Base-by-base conservation (phyloP, 2,797 vertebrate species). In the Cercopithecus petaurista region DNA sequence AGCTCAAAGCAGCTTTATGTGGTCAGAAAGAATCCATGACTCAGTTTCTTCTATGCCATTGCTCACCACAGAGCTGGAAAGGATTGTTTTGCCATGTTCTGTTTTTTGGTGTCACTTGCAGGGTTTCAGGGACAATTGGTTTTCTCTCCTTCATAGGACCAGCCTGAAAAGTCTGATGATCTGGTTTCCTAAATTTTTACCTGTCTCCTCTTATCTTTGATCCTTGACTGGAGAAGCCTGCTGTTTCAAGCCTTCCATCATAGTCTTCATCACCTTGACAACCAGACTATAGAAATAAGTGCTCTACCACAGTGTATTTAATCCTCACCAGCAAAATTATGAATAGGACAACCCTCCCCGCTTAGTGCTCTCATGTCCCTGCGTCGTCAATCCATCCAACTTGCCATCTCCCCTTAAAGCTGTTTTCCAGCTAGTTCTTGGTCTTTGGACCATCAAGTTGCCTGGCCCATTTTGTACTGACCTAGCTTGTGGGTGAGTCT, bases 1-100 rank as follows among this genome's bases (percentile, higher is more conserved):
- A 95, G 77, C 70, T 87, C 94, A 39, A 46, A 93, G 88, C 55
- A 73, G 61, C 85, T 88, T 83, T 86, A 57, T 96, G 89, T 95
- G 85, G 80, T 93, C 94, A 93, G 43, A 88, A 96, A 90, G 73
- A 96, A 90, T 88, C 86, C 83, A 21, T 90, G 76, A 95, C 85
- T 95, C 80, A 21, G 0, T 90, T 96, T 91, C 94, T 90, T 86
- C 95, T 43, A 88, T 59, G 57, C 75, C 77, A 59, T 33, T 75
- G 88, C 88, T 96, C 76, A 82, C 90, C 84, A 33, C 83, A 89
- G 76, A 89, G 80, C 89, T 19, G 55, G n/a, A 83, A 96, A 55
- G 19, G 80, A 72, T 67, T 33, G 50, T 73, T 94, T 83, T 89
- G 93, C 88, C 84, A 3, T 70, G 70, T 64, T 70, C 67, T 24